Evolutionary conservation across 2,888 invertebrate genomes (phyloP), one percentile per base, ranked within the genome.

Genomic region (Pyrgus malvae): DNA sequence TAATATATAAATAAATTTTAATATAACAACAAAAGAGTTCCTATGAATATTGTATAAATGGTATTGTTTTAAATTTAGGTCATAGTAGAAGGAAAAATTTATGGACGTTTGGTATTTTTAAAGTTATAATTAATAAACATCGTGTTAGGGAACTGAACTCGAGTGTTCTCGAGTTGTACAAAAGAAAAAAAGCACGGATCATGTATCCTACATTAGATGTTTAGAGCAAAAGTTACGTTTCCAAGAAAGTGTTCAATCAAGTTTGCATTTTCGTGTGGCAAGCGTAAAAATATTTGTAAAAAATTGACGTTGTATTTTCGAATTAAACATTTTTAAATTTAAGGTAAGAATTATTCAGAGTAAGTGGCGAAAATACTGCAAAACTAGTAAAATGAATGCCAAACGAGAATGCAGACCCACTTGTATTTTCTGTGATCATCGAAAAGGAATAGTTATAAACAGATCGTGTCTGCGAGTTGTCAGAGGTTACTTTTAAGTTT

Each of bases 1-100:
- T 85, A 87, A 87, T 89, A 86, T 88, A 88, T 88, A 80, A 87
- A 85, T 87, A 85, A 89, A 89, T 84, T 40, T 86, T 73, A 82
- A 88, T 86, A 81, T 88, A 87, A 89, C 88, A 89, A 89, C 88
- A 89, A 89, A 88, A 86, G 86, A 90, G 90, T 90, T 89, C 90
- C 90, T 90, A 90, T 89, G 84, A 87, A 87, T 87, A 87, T 87
- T 89, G 87, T 89, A 88, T 89, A 88, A 88, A 89, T 80, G 76
- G 86, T 89, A 88, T 89, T 89, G 83, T 89, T 86, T 89, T 88
- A 88, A 89, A 86, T 88, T 89, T 89, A 89, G 90, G 83, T 87
- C 86, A 83, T 89, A 89, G 86, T 85, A 86, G 86, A 87, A 77
- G 84, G 82, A 83, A 87, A 88, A 89, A 85, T 83, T 88, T 88